Conservation (phyloP, 2,797 vertebrate genomes). For the Anolis apletophallus region DNA sequence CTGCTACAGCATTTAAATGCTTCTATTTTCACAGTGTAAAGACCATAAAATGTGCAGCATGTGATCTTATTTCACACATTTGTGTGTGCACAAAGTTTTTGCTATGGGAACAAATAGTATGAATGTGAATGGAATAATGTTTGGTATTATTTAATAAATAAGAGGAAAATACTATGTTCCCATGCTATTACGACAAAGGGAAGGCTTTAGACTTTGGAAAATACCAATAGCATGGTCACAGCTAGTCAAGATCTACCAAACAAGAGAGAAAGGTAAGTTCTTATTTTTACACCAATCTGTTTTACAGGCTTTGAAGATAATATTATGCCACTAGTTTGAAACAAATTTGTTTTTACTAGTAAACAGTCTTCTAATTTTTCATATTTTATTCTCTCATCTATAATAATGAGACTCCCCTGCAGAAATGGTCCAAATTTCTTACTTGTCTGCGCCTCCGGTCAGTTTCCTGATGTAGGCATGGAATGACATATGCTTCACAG, state of each 20-base stretch:
- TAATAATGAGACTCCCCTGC: constrained; percentile 28
- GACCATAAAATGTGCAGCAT: neutral
- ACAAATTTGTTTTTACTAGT: neutral
- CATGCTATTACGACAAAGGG: neutral
- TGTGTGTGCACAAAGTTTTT: neutral
- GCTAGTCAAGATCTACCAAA: too few species aligned
- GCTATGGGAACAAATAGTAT: neutral
- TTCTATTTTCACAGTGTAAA: neutral
- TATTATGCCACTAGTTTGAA: neutral
- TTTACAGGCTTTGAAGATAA: constrained; percentile 33
- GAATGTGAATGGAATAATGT: neutral
- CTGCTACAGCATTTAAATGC: neutral
- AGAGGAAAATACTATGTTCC: constrained; percentile 16
- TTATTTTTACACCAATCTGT: neutral
- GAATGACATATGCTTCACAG: constrained; percentile 99
- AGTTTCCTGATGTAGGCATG: constrained; percentile 98
- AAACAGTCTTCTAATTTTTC: neutral
- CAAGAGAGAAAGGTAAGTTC: constrained; percentile 4
- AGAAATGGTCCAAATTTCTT: constrained; percentile 68
- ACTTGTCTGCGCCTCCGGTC: constrained; percentile 98
- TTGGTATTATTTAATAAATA: neutral
- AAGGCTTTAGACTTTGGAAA: constrained; percentile 16
- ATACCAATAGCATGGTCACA: neutral
- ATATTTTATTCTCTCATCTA: constrained; percentile 7
- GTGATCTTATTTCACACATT: neutral